phyloP scores from a whole-genome alignment of 2,113 vertebrate genomes.

The Pholis gunnellus region DNA sequence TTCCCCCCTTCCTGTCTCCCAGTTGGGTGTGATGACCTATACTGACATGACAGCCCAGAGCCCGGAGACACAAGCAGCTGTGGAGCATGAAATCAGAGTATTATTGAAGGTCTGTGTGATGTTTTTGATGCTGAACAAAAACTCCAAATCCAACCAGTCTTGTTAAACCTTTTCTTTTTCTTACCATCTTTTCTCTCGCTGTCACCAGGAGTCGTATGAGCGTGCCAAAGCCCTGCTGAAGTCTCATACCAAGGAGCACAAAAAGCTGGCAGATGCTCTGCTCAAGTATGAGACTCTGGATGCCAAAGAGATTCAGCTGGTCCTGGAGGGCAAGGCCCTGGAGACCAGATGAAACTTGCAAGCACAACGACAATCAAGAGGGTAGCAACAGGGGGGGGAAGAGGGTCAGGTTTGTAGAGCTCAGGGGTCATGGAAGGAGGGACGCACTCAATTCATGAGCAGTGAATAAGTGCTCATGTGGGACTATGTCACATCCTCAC shows the following conservation, averaged over 20 bases:
- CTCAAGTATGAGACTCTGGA: slow-evolving; percentile 96
- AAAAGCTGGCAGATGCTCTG: slow-evolving; percentile 95
- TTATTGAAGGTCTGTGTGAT: slow-evolving; percentile 88
- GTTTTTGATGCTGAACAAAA: not conserved
- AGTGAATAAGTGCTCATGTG: slow-evolving; percentile 8
- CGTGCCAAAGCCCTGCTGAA: slow-evolving; percentile 93
- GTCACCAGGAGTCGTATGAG: slow-evolving; percentile 93
- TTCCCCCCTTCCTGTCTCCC: not conserved
- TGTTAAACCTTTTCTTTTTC: not conserved
- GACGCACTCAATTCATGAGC: slow-evolving; percentile 1
- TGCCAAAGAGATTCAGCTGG: slow-evolving; percentile 96
- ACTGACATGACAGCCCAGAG: slow-evolving; percentile 89
- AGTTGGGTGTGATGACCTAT: slow-evolving; percentile 99
- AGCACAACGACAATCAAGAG: slow-evolving; percentile 2
- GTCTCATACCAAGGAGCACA: slow-evolving; percentile 94
- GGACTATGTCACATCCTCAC: slow-evolving; percentile 10
- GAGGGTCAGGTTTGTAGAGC: slow-evolving; percentile 63
- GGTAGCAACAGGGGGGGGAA: slow-evolving; percentile 34
- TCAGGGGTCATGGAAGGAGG: slow-evolving; percentile 36
- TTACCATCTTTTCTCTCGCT: not conserved
- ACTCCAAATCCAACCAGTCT: not conserved
- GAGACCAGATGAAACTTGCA: slow-evolving; percentile 88
- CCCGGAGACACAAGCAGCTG: slow-evolving; percentile 96
- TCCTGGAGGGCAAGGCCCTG: slow-evolving; percentile 94
- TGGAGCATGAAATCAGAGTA: slow-evolving; percentile 94